phyloP scores from a whole-genome alignment of 1,140 invertebrate species.

The Drosophila azteca region DNA sequence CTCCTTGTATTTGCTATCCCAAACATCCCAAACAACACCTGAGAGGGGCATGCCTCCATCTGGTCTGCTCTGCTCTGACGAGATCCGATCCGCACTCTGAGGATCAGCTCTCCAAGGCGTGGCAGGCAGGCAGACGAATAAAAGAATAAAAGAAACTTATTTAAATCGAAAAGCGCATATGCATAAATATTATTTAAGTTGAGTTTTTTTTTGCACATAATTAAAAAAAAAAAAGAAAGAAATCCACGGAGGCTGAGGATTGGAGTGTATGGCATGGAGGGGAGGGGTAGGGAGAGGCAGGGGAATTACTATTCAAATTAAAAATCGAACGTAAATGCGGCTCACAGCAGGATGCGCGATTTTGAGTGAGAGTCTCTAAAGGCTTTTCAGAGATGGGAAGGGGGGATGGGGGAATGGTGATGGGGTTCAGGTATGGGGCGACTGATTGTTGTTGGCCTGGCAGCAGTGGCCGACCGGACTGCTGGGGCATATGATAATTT shows the following conservation, averaged over 20 bases:
- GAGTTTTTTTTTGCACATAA: conserved; percentile 67
- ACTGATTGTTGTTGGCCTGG: conserved; percentile 58
- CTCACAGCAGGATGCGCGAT: conserved; percentile 77
- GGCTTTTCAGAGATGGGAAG: conserved; percentile 27
- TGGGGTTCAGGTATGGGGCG: conserved; percentile 23
- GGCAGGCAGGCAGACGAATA: conserved; percentile 4
- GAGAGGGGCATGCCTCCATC: too few relatives aligned
- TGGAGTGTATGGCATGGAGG: neutral
- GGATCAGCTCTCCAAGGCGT: conserved; percentile 33
- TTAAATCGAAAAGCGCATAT: conserved; percentile 75
- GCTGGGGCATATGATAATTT: conserved; percentile 78
- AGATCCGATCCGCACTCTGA: neutral
- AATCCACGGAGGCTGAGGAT: neutral
- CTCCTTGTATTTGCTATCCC: too few relatives aligned
- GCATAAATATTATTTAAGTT: conserved; percentile 81
- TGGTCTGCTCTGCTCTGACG: neutral
- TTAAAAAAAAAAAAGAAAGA: conserved; percentile 58
- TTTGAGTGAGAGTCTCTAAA: conserved; percentile 52
- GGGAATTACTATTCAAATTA: conserved; percentile 74
- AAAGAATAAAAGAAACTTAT: conserved; percentile 60
- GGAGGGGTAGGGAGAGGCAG: neutral
- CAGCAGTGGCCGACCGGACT: conserved; percentile 36
- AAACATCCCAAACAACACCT: too few relatives aligned
- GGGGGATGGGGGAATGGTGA: neutral
- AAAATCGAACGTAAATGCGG: conserved; percentile 82